These are phyloP conservation scores for Xanthorhoe spadicearia DNA, from an alignment of 2,888 invertebrate genomes.

Conservation along the genomic window DNA sequence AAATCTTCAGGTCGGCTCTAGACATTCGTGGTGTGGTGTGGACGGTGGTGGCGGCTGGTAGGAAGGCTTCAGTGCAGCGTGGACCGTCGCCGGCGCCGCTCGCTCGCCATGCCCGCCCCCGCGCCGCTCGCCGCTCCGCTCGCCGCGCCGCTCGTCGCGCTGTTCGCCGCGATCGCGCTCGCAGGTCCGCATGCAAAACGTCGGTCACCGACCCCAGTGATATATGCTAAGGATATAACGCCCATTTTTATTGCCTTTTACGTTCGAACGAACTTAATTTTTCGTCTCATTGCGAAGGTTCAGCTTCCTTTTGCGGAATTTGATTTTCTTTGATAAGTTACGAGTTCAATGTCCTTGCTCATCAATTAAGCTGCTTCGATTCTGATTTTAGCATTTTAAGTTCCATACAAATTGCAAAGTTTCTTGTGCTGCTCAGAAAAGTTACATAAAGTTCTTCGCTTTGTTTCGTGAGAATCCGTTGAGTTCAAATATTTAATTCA, in stretches of 20 bases:
- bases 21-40: conserved; percentile 9
- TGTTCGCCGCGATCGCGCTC: conserved; percentile 51
- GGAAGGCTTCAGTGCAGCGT: conserved; percentile 52
- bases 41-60: conserved; percentile 4
- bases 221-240: conserved; percentile 47
- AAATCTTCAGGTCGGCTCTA: conserved; percentile 5
- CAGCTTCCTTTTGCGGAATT: conserved; percentile 27
- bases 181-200: conserved; percentile 67
- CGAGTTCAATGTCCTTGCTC: conserved; percentile 36
- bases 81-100: conserved; percentile 48
- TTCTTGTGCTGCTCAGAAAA: conserved; percentile 6
- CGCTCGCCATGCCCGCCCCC: conserved; percentile 48
- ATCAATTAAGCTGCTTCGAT: conserved; percentile 1
- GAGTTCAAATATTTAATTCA: conserved; percentile 15
- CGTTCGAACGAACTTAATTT: conserved; percentile 44
- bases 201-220: conserved; percentile 72
- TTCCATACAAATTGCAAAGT: neutral
- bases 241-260: conserved; percentile 45
- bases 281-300: conserved; percentile 38
- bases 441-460: conserved; percentile 4
- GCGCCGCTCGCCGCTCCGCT: conserved; percentile 56
- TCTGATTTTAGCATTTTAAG: neutral
- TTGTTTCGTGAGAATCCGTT: conserved; percentile 19
- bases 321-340: conserved; percentile 13
- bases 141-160: conserved; percentile 54